Conservation (phyloP, 2,113 vertebrate species). For the Sinocyclocheilus anophthalmus region DNA sequence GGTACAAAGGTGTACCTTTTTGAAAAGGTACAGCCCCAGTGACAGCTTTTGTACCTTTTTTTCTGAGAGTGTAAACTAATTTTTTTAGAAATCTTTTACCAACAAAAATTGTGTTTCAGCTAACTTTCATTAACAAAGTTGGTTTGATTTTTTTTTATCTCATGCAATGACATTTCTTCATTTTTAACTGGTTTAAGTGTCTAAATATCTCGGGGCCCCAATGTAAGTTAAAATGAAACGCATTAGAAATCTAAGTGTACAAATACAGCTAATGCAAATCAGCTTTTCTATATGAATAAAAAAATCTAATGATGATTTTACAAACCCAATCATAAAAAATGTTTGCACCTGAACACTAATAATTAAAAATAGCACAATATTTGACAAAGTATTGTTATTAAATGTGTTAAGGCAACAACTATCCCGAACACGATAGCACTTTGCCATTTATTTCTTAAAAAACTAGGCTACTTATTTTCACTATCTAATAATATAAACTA, state of each 20-base stretch:
- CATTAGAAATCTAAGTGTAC: neutral
- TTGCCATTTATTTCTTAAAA: too few relatives aligned
- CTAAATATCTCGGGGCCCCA: neutral
- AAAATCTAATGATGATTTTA: too few relatives aligned
- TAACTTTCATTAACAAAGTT: neutral
- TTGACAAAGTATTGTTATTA: too few relatives aligned
- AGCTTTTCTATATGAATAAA: neutral
- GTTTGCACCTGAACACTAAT: too few relatives aligned
- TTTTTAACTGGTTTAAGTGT: neutral
- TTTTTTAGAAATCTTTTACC: conserved; percentile 38
- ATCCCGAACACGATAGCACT: too few relatives aligned
- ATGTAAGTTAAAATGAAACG: neutral
- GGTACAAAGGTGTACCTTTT: too few relatives aligned
- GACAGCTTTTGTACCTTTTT: too few relatives aligned
- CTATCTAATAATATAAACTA: conserved; percentile 1
- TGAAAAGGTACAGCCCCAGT: too few relatives aligned
- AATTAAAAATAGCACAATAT: too few relatives aligned
- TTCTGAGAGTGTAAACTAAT: too few relatives aligned
- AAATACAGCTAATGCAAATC: neutral
- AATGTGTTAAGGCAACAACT: too few relatives aligned
- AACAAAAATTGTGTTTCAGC: neutral
- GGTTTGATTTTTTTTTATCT: neutral
- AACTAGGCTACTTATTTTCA: neutral
- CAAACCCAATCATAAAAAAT: neutral
- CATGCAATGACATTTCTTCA: neutral